Conservation (phyloP, 2,888 invertebrate species). For the Volucella zonaria region DNA sequence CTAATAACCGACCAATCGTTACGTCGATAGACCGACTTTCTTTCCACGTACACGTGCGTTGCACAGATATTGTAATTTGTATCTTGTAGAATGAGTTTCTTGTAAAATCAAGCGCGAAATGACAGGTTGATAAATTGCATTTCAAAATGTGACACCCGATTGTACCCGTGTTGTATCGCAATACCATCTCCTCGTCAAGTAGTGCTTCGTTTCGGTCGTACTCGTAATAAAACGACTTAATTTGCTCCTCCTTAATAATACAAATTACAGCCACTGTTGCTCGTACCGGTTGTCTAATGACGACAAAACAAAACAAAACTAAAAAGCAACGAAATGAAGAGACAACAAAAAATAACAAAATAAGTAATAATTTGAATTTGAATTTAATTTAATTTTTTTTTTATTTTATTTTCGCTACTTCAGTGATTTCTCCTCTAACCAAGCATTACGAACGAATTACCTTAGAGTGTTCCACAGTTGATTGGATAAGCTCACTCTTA, state of each 20-base stretch:
- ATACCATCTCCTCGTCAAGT: not conserved
- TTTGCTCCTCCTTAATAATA: conserved; percentile 28
- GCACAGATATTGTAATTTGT: too few relatives aligned
- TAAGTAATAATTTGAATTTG: conserved; percentile 40
- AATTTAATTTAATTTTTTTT: conserved; percentile 18
- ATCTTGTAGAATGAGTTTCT: not conserved
- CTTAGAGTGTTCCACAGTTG: conserved; percentile 65
- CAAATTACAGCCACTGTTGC: conserved; percentile 23
- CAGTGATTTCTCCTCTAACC: conserved; percentile 68
- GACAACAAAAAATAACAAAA: conserved; percentile 49
- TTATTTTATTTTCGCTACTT: conserved; percentile 45
- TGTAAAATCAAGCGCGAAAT: conserved; percentile 17
- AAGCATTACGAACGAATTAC: conserved; percentile 65
- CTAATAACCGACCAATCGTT: too few relatives aligned
- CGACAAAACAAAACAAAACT: conserved; percentile 14
- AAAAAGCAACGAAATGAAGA: conserved; percentile 21
- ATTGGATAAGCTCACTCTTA: conserved; percentile 55
- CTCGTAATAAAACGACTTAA: conserved; percentile 15
- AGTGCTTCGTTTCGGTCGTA: not conserved
- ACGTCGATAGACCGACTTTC: too few relatives aligned
- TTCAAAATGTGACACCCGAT: conserved; percentile 3
- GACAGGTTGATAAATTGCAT: conserved; percentile 27
- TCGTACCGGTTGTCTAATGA: conserved; percentile 22
- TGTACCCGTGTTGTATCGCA: not conserved
- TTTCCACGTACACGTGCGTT: too few relatives aligned